Conservation (phyloP, 2,797 vertebrate genomes). For the Rhincodon typus region DNA sequence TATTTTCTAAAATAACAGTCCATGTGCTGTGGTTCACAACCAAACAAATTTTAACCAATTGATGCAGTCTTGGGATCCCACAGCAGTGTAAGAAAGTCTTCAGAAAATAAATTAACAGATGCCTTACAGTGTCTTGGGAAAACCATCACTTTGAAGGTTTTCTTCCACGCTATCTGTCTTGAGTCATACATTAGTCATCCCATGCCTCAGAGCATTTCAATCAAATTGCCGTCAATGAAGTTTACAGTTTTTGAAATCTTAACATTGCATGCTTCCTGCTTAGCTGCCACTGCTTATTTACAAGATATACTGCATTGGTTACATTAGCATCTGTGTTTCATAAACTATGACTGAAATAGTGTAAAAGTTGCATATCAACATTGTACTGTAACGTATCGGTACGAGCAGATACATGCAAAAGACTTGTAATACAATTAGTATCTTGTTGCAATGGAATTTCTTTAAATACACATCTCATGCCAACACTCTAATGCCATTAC, state of each 20-base stretch:
- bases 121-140: not conserved
- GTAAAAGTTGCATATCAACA: not conserved
- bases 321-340: not conserved
- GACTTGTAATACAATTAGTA: no score
- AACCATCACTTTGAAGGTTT: not conserved
- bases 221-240: not conserved
- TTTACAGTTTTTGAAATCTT: not conserved
- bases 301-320: not conserved
- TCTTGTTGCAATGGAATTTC: no score
- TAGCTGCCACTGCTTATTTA: not conserved
- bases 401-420: no score
- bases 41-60: not conserved
- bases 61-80: not conserved
- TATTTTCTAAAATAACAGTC: not conserved
- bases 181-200: not conserved
- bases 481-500: no score
- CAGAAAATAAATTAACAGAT: not conserved
- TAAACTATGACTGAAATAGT: not conserved
- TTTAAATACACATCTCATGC: no score
- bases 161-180: not conserved
- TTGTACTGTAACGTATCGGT: not conserved
- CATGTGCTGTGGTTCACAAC: not conserved
- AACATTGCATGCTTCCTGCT: not conserved
- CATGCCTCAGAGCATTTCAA: not conserved
- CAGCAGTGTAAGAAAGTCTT: not conserved